These are phyloP conservation scores for Thomomys bottae DNA, from an alignment of 2,113 vertebrate genomes.

Conservation along the genomic window DNA sequence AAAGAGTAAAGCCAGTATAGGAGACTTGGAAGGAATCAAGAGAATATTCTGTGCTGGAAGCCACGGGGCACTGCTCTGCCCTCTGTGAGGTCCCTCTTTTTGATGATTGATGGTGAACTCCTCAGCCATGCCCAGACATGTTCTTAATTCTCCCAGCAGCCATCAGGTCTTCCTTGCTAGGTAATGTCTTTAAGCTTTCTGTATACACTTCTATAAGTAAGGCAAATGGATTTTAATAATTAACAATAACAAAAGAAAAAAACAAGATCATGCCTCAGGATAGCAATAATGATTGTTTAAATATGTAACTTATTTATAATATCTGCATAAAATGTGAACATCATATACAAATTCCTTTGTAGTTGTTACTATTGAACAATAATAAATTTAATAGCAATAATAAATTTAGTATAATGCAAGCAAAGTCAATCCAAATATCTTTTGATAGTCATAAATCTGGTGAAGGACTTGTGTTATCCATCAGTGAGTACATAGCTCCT, in stretches of 20 bases:
- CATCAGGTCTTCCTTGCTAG: not conserved
- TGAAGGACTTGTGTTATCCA: not conserved
- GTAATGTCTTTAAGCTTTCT: not conserved
- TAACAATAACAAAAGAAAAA: constrained; percentile 38
- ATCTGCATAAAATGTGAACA: not conserved
- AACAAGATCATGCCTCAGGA: not conserved
- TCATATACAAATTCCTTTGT: not conserved
- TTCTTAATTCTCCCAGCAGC: not conserved
- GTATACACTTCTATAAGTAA: not conserved
- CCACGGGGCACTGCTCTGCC: not conserved
- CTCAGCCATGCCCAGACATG: too few relatives aligned
- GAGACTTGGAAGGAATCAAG: not conserved
- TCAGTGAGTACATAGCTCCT: not conserved
- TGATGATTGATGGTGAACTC: not conserved
- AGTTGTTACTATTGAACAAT: not conserved
- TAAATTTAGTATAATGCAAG: not conserved
- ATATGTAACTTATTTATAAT: not conserved
- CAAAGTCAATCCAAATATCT: not conserved
- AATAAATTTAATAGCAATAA: not conserved
- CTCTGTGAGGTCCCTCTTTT: not conserved
- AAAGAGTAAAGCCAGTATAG: not conserved
- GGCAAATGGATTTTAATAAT: constrained; percentile 23
- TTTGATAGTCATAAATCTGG: not conserved
- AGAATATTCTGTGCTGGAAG: not conserved
- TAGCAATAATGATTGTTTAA: constrained; percentile 5